phyloP scores from a whole-genome alignment of 2,888 invertebrate species.

The Acrobasis consociella region DNA sequence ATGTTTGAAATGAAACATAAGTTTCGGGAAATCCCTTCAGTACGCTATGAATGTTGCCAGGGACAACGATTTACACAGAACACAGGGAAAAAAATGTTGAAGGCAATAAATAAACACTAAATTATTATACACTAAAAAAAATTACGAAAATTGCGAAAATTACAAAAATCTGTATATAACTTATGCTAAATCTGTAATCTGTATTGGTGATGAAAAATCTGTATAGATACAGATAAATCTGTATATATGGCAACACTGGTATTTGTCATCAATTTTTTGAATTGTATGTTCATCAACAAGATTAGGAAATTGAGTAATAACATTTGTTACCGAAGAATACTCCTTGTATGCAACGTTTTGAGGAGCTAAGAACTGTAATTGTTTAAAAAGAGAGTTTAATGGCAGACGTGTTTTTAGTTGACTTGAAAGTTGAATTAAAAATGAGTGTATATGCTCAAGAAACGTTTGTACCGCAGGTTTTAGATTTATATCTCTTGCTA shows the following conservation, averaged over 20 bases:
- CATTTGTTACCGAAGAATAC: conserved; percentile 20
- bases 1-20: background rate
- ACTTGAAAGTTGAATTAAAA: conserved; percentile 24
- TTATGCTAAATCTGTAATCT: no score
- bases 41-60: conserved; percentile 1
- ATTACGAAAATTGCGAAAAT: background rate
- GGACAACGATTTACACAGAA: conserved; percentile 1
- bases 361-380: conserved; percentile 28
- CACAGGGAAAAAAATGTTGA: background rate
- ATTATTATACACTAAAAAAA: no score
- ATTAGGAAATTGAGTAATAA: conserved; percentile 21
- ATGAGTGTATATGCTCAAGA: conserved; percentile 24
- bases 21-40: background rate
- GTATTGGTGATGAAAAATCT: no score
- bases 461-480: conserved; percentile 24
- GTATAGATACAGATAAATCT: no score
- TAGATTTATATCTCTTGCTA: conserved; percentile 13
- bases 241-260: no score
- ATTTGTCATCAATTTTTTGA: conserved; percentile 28
- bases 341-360: conserved; percentile 29
- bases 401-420: conserved; percentile 27
- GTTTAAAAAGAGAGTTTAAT: conserved; percentile 24
- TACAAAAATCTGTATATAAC: background rate
- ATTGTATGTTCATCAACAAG: conserved; percentile 23
- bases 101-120: background rate